phyloP scores from a whole-genome alignment of 2,888 invertebrate species.

The Sympetrum striolatum region DNA sequence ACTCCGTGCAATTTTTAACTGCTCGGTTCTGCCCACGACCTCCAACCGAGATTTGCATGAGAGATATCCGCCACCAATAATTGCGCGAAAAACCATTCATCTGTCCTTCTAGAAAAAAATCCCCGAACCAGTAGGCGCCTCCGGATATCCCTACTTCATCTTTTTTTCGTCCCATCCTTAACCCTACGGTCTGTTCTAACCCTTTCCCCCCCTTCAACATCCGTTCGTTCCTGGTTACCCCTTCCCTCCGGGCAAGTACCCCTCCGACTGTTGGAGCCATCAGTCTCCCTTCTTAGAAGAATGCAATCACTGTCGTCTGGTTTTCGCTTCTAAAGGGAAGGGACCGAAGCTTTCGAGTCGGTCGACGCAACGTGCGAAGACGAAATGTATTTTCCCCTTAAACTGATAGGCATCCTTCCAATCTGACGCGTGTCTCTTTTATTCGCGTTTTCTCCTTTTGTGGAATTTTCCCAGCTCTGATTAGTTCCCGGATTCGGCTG shows the following conservation, averaged over 20 bases:
- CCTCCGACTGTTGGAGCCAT: not conserved
- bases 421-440: not conserved
- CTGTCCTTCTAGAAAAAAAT: not conserved
- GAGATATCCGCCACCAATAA: not conserved
- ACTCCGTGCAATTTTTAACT: not conserved
- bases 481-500: not conserved
- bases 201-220: not conserved
- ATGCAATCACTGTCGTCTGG: slow-evolving; percentile 39
- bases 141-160: not conserved
- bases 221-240: not conserved
- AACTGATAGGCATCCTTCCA: not conserved
- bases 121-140: not conserved
- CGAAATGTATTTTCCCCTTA: not conserved
- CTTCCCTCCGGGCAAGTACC: not conserved
- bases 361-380: not conserved
- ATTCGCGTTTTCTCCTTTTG: not conserved
- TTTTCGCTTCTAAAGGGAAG: not conserved
- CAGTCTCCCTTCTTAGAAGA: slow-evolving; percentile 18
- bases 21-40: not conserved
- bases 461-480: not conserved
- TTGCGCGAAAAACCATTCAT: slow-evolving; percentile 26
- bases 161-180: not conserved
- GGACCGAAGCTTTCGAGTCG: not conserved
- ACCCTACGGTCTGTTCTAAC: not conserved
- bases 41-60: not conserved